Evolutionary conservation across 2,797 vertebrate species (phyloP).

Genomic region (Phoxinus dragarum): DNA sequence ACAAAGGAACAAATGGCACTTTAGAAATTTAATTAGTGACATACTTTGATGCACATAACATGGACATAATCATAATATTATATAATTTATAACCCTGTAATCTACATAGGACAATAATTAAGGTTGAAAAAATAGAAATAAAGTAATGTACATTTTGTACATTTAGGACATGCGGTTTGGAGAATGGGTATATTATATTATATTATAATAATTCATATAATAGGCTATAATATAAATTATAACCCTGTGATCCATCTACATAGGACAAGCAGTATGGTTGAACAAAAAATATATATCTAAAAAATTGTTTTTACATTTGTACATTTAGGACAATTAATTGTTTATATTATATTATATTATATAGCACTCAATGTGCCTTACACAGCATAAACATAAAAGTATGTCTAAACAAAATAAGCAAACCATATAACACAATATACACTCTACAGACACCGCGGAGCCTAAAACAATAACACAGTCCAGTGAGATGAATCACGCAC

Average conservation of each 20-base stretch:
- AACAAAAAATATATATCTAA: no score
- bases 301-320: no score
- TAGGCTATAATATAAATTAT: neutral
- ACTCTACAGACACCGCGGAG: slow-evolving; percentile 4
- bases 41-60: no score
- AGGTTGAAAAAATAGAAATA: no score
- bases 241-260: neutral
- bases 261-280: neutral
- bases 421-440: neutral
- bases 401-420: neutral
- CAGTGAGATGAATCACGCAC: neutral
- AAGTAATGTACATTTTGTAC: no score
- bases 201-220: neutral
- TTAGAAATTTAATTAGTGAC: neutral
- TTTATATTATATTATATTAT: neutral
- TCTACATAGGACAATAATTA: no score
- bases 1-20: neutral
- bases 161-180: no score
- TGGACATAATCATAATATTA: neutral
- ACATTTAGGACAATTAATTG: no score
- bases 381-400: neutral
- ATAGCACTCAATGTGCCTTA: neutral
- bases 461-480: slow-evolving; percentile 16
- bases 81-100: neutral
- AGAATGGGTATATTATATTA: no score